These are phyloP conservation scores for Dilophus febrilis DNA, from an alignment of 2,888 invertebrate species.

Conservation along the genomic window DNA sequence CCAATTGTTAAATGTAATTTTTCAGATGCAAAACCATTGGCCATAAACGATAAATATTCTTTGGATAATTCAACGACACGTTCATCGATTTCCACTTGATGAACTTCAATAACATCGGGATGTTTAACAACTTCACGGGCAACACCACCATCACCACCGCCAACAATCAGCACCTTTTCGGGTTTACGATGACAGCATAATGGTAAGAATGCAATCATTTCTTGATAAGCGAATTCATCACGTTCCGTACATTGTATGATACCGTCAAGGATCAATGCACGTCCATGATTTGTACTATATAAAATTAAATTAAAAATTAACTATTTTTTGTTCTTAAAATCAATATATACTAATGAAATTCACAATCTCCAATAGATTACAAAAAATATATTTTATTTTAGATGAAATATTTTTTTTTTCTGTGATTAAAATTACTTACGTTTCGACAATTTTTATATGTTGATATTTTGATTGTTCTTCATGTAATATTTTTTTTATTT, in stretches of 20 bases:
- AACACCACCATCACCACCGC: slow-evolving; percentile 97
- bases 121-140: slow-evolving; percentile 91
- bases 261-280: slow-evolving; percentile 78
- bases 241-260: slow-evolving; percentile 92
- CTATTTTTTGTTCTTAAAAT: too few species aligned
- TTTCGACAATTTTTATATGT: slow-evolving; percentile 67
- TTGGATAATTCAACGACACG: slow-evolving; percentile 82
- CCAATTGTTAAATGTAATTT: slow-evolving; percentile 72
- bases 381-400: background rate
- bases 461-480: slow-evolving; percentile 68
- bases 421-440: slow-evolving; percentile 37
- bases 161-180: slow-evolving; percentile 80
- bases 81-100: slow-evolving; percentile 90
- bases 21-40: slow-evolving; percentile 63
- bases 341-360: background rate
- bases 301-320: slow-evolving; percentile 17
- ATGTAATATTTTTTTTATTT: slow-evolving; percentile 64
- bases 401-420: background rate
- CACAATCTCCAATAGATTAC: background rate
- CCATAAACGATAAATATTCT: slow-evolving; percentile 79
- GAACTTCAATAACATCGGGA: slow-evolving; percentile 67
- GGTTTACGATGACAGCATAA: slow-evolving; percentile 83
- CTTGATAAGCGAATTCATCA: slow-evolving; percentile 96
- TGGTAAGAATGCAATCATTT: slow-evolving; percentile 93
- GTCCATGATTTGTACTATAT: slow-evolving; percentile 66